Conservation (phyloP, 1,140 invertebrate species). For the Chrysoperla carnea region DNA sequence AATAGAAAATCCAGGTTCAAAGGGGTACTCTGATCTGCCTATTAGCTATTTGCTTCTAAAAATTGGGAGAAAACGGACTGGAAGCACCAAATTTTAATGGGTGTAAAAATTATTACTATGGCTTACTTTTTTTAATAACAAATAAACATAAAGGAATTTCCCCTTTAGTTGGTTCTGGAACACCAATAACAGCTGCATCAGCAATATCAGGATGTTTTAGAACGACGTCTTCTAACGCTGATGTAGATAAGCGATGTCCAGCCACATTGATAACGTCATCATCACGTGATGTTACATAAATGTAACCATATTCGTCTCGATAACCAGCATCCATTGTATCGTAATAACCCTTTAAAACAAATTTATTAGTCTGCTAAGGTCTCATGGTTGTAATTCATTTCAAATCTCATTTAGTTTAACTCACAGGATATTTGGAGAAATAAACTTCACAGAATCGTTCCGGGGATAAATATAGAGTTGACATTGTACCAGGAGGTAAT, state of each 20-base stretch:
- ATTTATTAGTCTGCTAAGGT: not conserved
- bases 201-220: constrained; percentile 62
- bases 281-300: constrained; percentile 75
- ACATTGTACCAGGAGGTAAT: constrained; percentile 71
- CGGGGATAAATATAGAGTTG: constrained; percentile 63
- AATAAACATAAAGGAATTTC: constrained; percentile 78
- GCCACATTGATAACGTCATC: constrained; percentile 96
- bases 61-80: too few relatives aligned
- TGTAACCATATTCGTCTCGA: constrained; percentile 63
- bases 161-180: constrained; percentile 76
- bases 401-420: constrained; percentile 9
- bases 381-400: not conserved
- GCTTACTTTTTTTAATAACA: constrained; percentile 43
- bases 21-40: not conserved
- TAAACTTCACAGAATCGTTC: constrained; percentile 68
- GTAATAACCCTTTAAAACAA: constrained; percentile 75
- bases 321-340: constrained; percentile 91
- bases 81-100: too few relatives aligned
- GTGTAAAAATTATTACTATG: not conserved
- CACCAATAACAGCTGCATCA: constrained; percentile 75
- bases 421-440: constrained; percentile 63
- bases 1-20: not conserved
- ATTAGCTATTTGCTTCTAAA: too few relatives aligned
- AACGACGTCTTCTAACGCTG: constrained; percentile 76
- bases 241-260: constrained; percentile 75